phyloP scores from a whole-genome alignment of 1,140 invertebrate species.

The Euwallacea similis region DNA sequence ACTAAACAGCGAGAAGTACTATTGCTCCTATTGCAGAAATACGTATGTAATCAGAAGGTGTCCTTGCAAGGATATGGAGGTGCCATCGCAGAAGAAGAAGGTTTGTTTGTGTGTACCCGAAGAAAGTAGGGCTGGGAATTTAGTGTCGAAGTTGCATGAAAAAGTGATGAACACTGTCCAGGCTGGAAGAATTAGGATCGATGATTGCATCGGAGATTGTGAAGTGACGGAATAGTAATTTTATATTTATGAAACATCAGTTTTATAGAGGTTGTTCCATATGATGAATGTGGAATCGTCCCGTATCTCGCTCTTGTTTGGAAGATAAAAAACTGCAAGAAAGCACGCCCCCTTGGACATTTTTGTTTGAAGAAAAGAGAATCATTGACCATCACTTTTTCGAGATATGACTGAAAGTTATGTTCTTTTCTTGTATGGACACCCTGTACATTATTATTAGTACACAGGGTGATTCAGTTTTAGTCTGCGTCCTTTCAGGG shows the following conservation, averaged over 20 bases:
- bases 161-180: conserved; percentile 37
- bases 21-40: conserved; percentile 26
- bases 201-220: conserved; percentile 28
- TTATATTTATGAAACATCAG: neutral
- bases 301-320: too few relatives aligned
- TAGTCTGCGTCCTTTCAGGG: too few relatives aligned
- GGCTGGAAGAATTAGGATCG: conserved; percentile 11
- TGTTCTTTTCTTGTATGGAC: too few relatives aligned
- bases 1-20: neutral
- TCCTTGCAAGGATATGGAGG: conserved; percentile 12
- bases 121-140: conserved; percentile 20
- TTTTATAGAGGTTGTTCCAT: too few relatives aligned
- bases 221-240: conserved; percentile 14
- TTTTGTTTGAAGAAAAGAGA: too few relatives aligned
- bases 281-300: too few relatives aligned
- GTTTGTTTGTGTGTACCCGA: conserved; percentile 38
- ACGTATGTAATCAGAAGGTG: conserved; percentile 2
- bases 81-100: conserved; percentile 24
- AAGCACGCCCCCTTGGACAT: too few relatives aligned
- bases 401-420: too few relatives aligned
- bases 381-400: too few relatives aligned
- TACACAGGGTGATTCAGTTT: too few relatives aligned
- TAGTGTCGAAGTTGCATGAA: conserved; percentile 41
- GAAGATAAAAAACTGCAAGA: too few relatives aligned
- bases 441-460: too few relatives aligned